Base-by-base conservation (phyloP, 2,888 invertebrate genomes). In the Agelastica alni region DNA sequence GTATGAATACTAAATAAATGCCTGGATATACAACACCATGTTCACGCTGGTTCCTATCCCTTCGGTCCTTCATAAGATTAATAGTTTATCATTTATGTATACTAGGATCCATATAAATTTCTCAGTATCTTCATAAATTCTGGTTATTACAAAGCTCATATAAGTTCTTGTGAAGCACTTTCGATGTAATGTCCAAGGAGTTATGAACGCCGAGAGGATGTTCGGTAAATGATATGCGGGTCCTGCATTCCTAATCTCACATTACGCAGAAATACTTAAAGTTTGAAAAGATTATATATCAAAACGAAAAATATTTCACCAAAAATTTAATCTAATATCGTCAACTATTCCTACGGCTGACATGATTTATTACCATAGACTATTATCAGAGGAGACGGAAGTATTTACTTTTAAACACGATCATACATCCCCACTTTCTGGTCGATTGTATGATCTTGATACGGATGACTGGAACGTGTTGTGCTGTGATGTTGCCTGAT, bases 211-310 rank as follows among this genome's bases (percentile, higher is more conserved):
- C 7, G 34, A 16, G n/a, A 34, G 14, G 16, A 3, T 16, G 34
- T 34, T 34, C 34, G 14, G 34, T 14, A 16, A 14, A 14, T 34
- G 16, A 34, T 34, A 34, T 34, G 16, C 34, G 34, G 34, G 34
- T 34, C 34, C 14, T 16, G 34, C n/a, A 34, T 14, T 34, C 16
- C 16, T 34, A 16, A 34, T 34, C 34, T 34, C 34, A 16, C 16
- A 34, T 13, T 32, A 2, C 28, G n/a, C 9, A 7, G 7, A 3
- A 7, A 28, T 10, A 28, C 10, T 3, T 3, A 3, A 28, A n/a
- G 9, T 28, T 28, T n/a, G 10, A 3, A 10, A 28, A 28, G 4
- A 5, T n/a, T 30, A 10, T n/a, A 9, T 30, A 10, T 13, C 4
- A 4, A 5, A 6, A 32, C 5, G 12, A 32, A 32, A 32, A 32